Evolutionary conservation across 2,113 vertebrate species (phyloP), one percentile per base, ranked within the genome.

Genomic region (Nanorana parkeri): DNA sequence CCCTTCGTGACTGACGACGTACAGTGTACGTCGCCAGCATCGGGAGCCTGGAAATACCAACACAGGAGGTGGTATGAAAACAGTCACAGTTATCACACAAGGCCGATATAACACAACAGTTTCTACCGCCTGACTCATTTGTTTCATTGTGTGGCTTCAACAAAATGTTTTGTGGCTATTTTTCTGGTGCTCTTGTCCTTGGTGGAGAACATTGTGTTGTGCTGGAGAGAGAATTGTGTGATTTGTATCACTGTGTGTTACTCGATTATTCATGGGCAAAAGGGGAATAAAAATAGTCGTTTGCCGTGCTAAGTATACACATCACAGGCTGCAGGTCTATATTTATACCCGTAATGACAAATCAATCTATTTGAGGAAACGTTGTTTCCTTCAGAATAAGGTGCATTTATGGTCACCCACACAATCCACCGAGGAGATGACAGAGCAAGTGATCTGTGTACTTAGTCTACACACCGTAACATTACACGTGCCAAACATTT

Each of bases 321-420:
- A 55, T 0, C 28, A 68, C 20, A 36, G 24, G 29, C 54, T 17
- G 24, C 47, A 55, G 0, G 20, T 21, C 56, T 73, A 29, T 66
- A 80, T 52, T 55, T 74, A 47, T 47, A 73, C 7, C 26, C 1
- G 3, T 8, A 74, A 60, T 69, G 65, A 79, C 29, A 61, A 52
- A 47, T 54, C 68, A 61, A 21, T 72, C 32, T 73, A 28, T 72
- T 81, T 55, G 8, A 15, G 10, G 54, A 81, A 74, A 16, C 23
- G 26, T n/a, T 21, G 26, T 65, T 64, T 71, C 36, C 41, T 23
- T 81, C 21, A 54, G 23, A 63, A n/a, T 21, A 23, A 60, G 78
- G 56, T 64, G 32, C 72, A 63, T 72, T 72, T 61, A 32, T 72
- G 68, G 68, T 52, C 71, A 63, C 58, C 55, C 78, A 63, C 78